phyloP scores from a whole-genome alignment of 2,113 vertebrate species.

The Muscicapa adusta region DNA sequence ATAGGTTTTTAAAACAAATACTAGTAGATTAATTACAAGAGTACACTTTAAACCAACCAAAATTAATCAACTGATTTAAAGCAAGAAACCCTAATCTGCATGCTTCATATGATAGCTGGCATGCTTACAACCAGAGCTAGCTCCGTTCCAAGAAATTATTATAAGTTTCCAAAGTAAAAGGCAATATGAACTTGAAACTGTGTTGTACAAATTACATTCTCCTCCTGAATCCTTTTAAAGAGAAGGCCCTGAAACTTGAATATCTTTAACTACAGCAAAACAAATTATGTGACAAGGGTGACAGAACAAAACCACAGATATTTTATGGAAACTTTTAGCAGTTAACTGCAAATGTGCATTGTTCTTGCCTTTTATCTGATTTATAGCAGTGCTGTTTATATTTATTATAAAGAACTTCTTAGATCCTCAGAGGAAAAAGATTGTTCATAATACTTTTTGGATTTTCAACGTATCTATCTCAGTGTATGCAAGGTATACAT shows the following conservation, averaged over 20 bases:
- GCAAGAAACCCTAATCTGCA: constrained; percentile 31
- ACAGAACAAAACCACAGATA: background rate
- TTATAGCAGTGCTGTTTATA: background rate
- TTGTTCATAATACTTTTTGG: background rate
- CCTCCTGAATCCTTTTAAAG: background rate
- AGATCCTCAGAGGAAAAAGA: background rate
- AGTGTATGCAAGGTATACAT: background rate
- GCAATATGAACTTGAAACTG: background rate
- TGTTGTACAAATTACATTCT: background rate
- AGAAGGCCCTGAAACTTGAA: background rate
- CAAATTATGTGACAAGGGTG: background rate
- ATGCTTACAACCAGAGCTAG: background rate
- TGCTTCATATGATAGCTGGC: constrained; percentile 1
- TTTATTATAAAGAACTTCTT: background rate
- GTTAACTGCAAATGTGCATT: background rate
- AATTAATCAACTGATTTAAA: constrained; percentile 45
- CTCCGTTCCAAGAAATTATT: constrained; percentile 18
- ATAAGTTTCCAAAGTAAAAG: constrained; percentile 11
- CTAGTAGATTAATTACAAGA: constrained; percentile 36
- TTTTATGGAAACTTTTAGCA: background rate
- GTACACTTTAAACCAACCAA: constrained; percentile 9
- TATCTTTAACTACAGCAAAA: background rate
- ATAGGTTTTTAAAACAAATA: constrained; percentile 52
- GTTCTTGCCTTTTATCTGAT: background rate
- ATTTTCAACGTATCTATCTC: background rate